Evolutionary conservation across 1,140 invertebrate genomes (phyloP), one percentile per base, ranked within the genome.

Genomic region (Hesperophylax magnus): DNA sequence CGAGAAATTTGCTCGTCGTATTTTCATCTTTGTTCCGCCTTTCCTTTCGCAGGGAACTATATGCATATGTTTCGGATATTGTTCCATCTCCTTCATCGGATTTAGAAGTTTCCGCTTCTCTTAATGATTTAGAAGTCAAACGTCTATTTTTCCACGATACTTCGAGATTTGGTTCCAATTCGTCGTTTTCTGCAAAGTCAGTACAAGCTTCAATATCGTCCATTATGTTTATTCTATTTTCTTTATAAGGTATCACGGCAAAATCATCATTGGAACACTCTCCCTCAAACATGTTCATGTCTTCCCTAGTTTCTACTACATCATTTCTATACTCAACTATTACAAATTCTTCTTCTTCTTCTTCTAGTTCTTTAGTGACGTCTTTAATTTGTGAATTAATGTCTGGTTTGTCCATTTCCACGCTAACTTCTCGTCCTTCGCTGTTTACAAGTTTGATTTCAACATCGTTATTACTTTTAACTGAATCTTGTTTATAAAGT

Each of bases 171-270:
- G 83, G 78, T 15, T 80, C 78, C 22, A 84, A 65, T 17, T 56
- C 52, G 20, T 78, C 67, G 11, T 20, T 39, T 58, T 84, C 77
- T 7, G 80, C 83, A 58, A 84, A 84, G 65, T 84, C 78, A 0
- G 80, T 82, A 47, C 83, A 84, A n/a, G 77, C 60, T 61, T 81
- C 80, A 18, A 84, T 84, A 52, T 84, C 83, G 39, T 80, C 53
- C n/a, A 74, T 75, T 31, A 84, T 84, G 54, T 80, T 53, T 6
- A 82, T 80, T 17, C 71, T 56, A 58, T 84, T 84, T 34, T 84
- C 83, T 77, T 84, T 84, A 34, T 84, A 84, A 0, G 83, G 80
- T 0, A 84, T 72, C n/a, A 84, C 31, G 7, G 52, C 80, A 56
- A 84, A 80, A 60, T 84, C 80, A 22, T 84, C 83, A 22, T 78